Percentiles rank a stretch among this genome's conserved stretches.
phyloP scores from a whole-genome alignment of 2,113 vertebrate species.

The Brachyistius frenatus region DNA sequence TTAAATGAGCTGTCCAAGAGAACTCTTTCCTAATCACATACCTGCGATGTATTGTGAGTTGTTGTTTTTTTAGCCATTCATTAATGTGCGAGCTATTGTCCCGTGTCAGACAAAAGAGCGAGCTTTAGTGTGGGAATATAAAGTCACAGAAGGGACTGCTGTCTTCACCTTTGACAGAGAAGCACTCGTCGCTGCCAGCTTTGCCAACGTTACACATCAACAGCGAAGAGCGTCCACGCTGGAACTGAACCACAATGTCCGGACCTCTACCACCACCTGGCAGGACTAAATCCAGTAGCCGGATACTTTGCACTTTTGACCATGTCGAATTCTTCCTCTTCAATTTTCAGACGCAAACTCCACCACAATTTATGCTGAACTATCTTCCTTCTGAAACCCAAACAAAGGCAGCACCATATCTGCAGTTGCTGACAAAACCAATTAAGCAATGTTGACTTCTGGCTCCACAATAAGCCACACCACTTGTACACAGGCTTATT shows the following conservation, averaged over 20 bases:
- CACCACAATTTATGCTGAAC: neutral
- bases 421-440: neutral
- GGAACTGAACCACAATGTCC: constrained; percentile 40
- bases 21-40: no score
- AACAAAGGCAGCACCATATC: neutral
- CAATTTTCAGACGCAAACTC: neutral
- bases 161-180: constrained; percentile 47
- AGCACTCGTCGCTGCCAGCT: constrained; percentile 61
- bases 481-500: constrained; percentile 18
- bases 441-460: neutral
- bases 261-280: constrained; percentile 38
- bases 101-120: neutral
- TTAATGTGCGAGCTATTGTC: no score
- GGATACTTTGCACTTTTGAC: constrained; percentile 4
- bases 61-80: no score
- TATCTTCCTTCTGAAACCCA: neutral
- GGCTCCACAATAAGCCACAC: neutral
- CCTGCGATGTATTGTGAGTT: no score
- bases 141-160: neutral
- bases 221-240: constrained; percentile 46
- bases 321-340: neutral
- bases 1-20: no score
- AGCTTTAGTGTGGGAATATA: neutral
- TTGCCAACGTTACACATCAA: constrained; percentile 68
- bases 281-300: neutral